These are phyloP conservation scores for Hiodon alosoides DNA, from an alignment of 2,113 vertebrate genomes.

Conservation along the genomic window DNA sequence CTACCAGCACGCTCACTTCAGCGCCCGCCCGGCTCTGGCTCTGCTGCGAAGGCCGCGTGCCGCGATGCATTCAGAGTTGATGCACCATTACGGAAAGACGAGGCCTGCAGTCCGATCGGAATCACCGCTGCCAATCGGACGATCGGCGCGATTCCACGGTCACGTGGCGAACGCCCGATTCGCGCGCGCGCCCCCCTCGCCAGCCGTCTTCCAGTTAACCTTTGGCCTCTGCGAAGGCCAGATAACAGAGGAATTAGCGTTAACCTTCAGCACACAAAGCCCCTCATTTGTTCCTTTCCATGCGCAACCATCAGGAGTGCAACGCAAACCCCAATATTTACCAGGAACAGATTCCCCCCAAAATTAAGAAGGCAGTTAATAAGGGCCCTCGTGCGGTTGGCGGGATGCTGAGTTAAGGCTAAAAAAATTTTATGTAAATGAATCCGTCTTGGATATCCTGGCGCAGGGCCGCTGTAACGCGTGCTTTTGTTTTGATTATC, in stretches of 20 bases:
- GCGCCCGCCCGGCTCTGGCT: too few relatives aligned
- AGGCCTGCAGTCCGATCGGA: too few relatives aligned
- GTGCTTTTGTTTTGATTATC: conserved; percentile 35
- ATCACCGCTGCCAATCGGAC: too few relatives aligned
- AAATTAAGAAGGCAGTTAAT: conserved; percentile 44
- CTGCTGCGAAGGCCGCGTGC: too few relatives aligned
- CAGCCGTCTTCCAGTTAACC: not conserved
- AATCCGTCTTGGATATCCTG: conserved; percentile 35
- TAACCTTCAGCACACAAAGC: conserved; percentile 6
- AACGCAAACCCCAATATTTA: not conserved
- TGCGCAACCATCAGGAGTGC: not conserved
- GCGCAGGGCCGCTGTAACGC: conserved; percentile 28
- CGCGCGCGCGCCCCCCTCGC: too few relatives aligned
- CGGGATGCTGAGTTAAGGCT: conserved; percentile 37
- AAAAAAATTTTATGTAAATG: conserved; percentile 42
- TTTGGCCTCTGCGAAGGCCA: not conserved
- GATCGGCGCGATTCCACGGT: too few relatives aligned
- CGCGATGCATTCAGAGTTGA: too few relatives aligned
- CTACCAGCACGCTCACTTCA: too few relatives aligned
- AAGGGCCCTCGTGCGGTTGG: conserved; percentile 28
- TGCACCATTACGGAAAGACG: too few relatives aligned
- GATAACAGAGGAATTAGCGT: not conserved
- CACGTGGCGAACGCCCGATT: too few relatives aligned
- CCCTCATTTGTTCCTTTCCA: not conserved
- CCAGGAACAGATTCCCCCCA: conserved; percentile 16